These are phyloP conservation scores for Actenoides hombroni DNA, from an alignment of 2,113 vertebrate genomes.

Conservation along the genomic window DNA sequence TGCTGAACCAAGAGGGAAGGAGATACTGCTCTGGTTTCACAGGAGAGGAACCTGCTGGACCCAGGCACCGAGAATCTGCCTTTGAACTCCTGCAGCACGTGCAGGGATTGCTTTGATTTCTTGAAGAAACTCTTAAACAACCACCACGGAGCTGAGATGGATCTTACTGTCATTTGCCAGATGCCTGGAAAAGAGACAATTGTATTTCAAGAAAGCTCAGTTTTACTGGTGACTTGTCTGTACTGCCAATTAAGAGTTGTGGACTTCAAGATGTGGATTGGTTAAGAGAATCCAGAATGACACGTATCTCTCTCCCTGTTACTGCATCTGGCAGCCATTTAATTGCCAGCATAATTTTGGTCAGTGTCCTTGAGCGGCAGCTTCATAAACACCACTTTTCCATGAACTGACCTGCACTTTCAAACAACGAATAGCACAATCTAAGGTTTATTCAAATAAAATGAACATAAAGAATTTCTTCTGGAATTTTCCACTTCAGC, in stretches of 20 bases:
- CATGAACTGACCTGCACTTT: slow-evolving; percentile 71
- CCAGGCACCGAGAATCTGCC: not conserved
- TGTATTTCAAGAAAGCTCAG: not conserved
- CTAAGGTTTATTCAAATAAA: slow-evolving; percentile 1
- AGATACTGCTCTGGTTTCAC: not conserved
- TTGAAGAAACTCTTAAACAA: not conserved
- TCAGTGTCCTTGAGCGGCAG: not conserved
- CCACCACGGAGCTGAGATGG: not conserved
- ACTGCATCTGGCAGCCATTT: not conserved
- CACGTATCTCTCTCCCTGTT: not conserved
- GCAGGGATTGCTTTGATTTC: not conserved
- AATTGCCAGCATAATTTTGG: slow-evolving; percentile 9
- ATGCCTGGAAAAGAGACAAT: not conserved
- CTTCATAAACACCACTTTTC: not conserved
- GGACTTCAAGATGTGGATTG: not conserved
- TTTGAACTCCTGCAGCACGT: not conserved
- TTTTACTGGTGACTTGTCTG: not conserved
- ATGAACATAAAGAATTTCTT: slow-evolving; percentile 31
- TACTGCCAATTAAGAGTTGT: not conserved
- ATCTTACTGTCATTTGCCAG: not conserved
- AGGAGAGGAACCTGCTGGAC: not conserved
- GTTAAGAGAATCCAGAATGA: not conserved
- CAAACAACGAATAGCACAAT: slow-evolving; percentile 46
- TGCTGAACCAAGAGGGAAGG: not conserved
- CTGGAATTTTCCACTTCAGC: slow-evolving; percentile 41